Base-by-base conservation (phyloP, 2,888 invertebrate genomes). In the Acanthacorydalis orientalis region DNA sequence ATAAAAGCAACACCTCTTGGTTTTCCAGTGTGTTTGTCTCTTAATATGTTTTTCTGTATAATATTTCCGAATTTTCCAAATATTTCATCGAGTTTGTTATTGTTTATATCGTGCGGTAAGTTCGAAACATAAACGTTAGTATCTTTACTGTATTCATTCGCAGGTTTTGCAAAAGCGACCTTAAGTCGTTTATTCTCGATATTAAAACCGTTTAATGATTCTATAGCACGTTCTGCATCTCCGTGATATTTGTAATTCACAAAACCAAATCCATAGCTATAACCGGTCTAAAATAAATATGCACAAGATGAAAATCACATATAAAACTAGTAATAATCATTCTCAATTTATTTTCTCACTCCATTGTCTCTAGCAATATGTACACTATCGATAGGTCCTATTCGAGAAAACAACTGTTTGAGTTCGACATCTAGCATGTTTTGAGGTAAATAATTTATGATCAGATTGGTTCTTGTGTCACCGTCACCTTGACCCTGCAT, bases 211-310 rank as follows among this genome's bases (percentile, higher is more conserved):
- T 93, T 92, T 58, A 92, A 74, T 40, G 82, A 80, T 57, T 81
- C 79, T 53, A 93, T 90, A 43, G 95, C 93, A 55, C 83, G 75
- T 48, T 78, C 68, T 35, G 93, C 92, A 67, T 92, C 89, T 60
- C 84, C 83, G 53, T 85, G 83, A 50, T 80, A 78, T 47, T 80
- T 76, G 66, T 85, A 95, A 67, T 93, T 92, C 42, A 93, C 90
- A 68, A 95, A 95, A 38, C 92, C 95, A 68, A 92, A 95, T 39
- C 95, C 95, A 67, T 86, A 93, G 68, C 92, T 92, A 72, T 93
- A 93, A 44, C 91, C 91, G 65, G 92, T 91, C 77, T 87, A 72
- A 49, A 67, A 72, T 52, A 23, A 23, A 23, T 23, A 23, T 23
- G 6, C 23, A 23, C 23, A 23, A 23, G 23, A 6, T 23, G 23